Evolutionary conservation across 2,888 invertebrate species (phyloP), one percentile per base, ranked within the genome.

Genomic region (Meghimatium bilineatum): DNA sequence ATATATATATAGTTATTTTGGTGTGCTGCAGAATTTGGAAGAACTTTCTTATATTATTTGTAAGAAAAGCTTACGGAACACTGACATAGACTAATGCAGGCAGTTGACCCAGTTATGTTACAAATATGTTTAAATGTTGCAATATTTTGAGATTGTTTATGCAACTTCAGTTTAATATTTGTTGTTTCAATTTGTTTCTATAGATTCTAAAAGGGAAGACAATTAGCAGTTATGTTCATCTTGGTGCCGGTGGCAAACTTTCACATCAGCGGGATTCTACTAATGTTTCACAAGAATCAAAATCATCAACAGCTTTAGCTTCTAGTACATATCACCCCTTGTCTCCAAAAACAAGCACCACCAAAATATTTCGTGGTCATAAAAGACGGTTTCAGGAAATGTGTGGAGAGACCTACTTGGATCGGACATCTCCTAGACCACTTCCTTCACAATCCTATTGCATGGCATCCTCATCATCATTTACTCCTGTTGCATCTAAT

Each of bases 231-330:
- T 81, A 74, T 49, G 63, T 29, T 75, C 66, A 44, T 66, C 66
- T 74, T 10, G 52, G 38, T 17, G 36, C 60, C 23, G 26, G 38
- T 14, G 63, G 32, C 34, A 56, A 44, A 75, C 10, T 29, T 1
- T 38, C 77, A 74, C 82, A 86, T 38, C 82, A 83, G 26, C 84
- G 86, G 32, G 87, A 89, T 36, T 88, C 90, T 0, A 89, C 88
- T 32, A 89, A 89, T 66, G 87, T 88, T 69, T 87, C 88, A 34
- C 84, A 74, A 80, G 81, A 63, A 79, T 84, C 78, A 60, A 36
- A 32, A 80, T 32, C 81, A 74, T 49, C 67, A 32, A 69, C 69
- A 23, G 69, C 67, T 75, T 38, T 29, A n/a, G n/a, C 60, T 38
- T 26, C 80, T 56, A 75, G 60, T 36, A 60, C 67, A 60, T 72